Evolutionary conservation across 2,888 invertebrate species (phyloP).

Genomic region (Automeris io): DNA sequence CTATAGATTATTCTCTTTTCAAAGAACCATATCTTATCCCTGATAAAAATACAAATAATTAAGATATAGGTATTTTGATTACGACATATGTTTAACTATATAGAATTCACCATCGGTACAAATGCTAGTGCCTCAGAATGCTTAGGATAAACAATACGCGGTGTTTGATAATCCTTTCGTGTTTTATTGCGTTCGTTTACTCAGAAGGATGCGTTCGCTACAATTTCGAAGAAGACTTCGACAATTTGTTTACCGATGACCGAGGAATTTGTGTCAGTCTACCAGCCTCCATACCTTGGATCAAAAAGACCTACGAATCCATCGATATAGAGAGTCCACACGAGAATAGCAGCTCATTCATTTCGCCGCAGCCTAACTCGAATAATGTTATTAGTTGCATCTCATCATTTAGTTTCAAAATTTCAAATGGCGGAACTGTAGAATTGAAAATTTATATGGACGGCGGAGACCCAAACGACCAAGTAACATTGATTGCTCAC

Average conservation of each 20-base stretch:
- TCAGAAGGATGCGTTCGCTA: conserved; percentile 36
- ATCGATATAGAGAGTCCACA: conserved; percentile 22
- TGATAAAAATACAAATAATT: conserved; percentile 14
- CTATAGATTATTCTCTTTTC: conserved; percentile 10
- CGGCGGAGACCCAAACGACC: not conserved
- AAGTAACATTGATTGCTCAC: conserved; percentile 5
- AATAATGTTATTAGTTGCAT: conserved; percentile 29
- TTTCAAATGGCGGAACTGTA: conserved; percentile 8
- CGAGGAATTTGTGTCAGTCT: conserved; percentile 18
- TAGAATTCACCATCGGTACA: conserved; percentile 12
- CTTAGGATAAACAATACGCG: not conserved
- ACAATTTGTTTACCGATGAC: conserved; percentile 25
- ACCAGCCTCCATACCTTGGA: conserved; percentile 22
- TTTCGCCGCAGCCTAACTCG: conserved; percentile 18
- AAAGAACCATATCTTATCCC: conserved; percentile 14
- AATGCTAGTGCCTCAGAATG: conserved; percentile 16
- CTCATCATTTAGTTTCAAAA: conserved; percentile 9
- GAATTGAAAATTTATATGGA: conserved; percentile 12
- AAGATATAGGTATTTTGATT: conserved; percentile 12
- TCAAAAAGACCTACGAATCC: conserved; percentile 21
- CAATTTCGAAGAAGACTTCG: conserved; percentile 34
- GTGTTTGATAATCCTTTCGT: conserved; percentile 16
- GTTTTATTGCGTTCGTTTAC: conserved; percentile 19
- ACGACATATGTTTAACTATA: conserved; percentile 6
- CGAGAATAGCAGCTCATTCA: conserved; percentile 24